Percentiles rank a stretch among this genome's conserved stretches.
Evolutionary conservation across 2,888 invertebrate species (phyloP).

Genomic region (Orthosia gothica): DNA sequence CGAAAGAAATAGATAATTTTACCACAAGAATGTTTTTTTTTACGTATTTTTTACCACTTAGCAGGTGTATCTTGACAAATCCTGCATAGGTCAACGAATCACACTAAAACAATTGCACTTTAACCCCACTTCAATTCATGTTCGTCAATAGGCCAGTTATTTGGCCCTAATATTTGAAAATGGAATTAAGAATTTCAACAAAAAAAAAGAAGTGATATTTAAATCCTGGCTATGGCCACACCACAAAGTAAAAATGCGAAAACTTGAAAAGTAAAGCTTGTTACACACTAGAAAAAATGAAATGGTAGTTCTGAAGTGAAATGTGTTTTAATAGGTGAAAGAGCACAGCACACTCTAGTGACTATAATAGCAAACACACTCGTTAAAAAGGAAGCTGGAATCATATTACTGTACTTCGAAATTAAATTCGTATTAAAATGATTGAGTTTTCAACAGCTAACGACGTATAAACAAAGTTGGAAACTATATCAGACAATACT

Average conservation of each 20-base stretch:
- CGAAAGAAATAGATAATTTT: too few species aligned
- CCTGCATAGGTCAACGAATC: too few species aligned
- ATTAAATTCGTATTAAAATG: conserved; percentile 3
- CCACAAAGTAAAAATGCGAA: conserved; percentile 42
- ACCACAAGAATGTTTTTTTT: too few species aligned
- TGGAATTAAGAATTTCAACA: too few species aligned
- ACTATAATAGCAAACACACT: conserved; percentile 14
- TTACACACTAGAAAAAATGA: conserved; percentile 26
- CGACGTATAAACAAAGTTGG: too few species aligned
- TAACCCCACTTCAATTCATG: too few species aligned
- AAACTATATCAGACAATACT: neutral
- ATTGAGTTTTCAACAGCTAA: neutral
- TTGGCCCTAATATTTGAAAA: too few species aligned
- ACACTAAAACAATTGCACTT: too few species aligned
- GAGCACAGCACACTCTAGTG: conserved; percentile 32
- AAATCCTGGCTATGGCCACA: conserved; percentile 34
- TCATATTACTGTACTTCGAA: neutral
- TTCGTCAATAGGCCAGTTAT: too few species aligned
- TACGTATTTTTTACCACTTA: too few species aligned
- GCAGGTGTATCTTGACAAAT: too few species aligned
- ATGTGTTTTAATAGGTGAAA: conserved; percentile 11
- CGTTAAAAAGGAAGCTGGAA: conserved; percentile 1
- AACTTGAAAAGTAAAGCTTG: conserved; percentile 46
- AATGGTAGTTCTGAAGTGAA: conserved; percentile 12
- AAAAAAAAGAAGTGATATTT: too few species aligned